Evolutionary conservation across 1,140 invertebrate genomes (phyloP).

Genomic region (Drosophila nikananu): DNA sequence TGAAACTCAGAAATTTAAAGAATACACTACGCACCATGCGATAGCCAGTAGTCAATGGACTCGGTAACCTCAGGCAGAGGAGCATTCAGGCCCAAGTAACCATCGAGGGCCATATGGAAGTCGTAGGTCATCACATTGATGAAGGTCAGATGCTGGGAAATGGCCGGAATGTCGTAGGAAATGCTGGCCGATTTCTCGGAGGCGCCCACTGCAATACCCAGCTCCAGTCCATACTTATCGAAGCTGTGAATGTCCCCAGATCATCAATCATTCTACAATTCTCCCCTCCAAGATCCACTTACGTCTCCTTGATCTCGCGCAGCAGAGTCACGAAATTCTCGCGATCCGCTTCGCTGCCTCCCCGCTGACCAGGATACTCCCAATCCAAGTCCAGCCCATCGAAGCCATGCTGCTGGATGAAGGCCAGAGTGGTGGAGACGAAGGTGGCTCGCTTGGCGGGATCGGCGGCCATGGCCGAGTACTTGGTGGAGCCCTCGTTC

Average conservation of each 20-base stretch:
- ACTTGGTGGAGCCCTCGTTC: constrained; percentile 89
- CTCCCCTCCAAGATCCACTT: constrained; percentile 49
- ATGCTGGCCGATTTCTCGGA: constrained; percentile 85
- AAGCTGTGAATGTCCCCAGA: constrained; percentile 76
- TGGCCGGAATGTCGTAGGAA: constrained; percentile 87
- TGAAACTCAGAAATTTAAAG: constrained; percentile 11
- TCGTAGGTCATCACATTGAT: constrained; percentile 91
- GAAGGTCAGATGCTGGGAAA: constrained; percentile 87
- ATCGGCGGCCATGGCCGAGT: constrained; percentile 87
- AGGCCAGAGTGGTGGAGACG: constrained; percentile 86
- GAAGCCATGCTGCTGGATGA: constrained; percentile 87
- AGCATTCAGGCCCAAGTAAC: constrained; percentile 87
- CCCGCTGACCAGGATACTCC: constrained; percentile 88
- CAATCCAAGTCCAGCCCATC: constrained; percentile 90
- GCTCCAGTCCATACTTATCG: constrained; percentile 85
- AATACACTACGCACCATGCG: constrained; percentile 11
- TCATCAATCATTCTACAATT: neutral
- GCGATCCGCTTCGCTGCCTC: constrained; percentile 86
- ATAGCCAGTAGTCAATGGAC: constrained; percentile 77
- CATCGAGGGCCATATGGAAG: constrained; percentile 87
- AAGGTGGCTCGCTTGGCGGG: constrained; percentile 85
- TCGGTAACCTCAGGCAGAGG: constrained; percentile 86
- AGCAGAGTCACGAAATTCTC: constrained; percentile 86
- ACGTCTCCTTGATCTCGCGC: constrained; percentile 86
- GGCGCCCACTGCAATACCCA: constrained; percentile 88